Percentiles rank a stretch among this genome's conserved stretches.
Evolutionary conservation across 2,888 invertebrate species (phyloP).

Genomic region (Cloeon dipterum): DNA sequence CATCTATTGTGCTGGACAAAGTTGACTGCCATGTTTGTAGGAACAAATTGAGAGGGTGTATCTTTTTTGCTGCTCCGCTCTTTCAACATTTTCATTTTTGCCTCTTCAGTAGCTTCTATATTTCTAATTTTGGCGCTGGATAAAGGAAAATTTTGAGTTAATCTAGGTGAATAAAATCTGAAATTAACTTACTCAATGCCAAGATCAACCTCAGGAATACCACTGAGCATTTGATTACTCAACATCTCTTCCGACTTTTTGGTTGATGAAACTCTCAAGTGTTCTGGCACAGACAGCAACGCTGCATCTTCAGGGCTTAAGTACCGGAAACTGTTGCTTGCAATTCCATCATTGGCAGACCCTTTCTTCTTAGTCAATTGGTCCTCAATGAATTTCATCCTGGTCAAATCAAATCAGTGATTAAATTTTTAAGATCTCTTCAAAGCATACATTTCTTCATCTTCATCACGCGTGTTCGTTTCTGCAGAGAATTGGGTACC

Average conservation of each 20-base stretch:
- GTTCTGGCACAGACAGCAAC: constrained; percentile 68
- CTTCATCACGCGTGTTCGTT: constrained; percentile 93
- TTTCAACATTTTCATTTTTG: constrained; percentile 75
- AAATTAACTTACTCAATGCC: constrained; percentile 60
- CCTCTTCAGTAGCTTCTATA: constrained; percentile 97
- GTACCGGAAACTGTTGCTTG: constrained; percentile 29
- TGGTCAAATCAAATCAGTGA: constrained; percentile 14
- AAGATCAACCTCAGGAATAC: constrained; percentile 96
- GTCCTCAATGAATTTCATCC: constrained; percentile 65
- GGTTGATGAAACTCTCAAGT: constrained; percentile 62
- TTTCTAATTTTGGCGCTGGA: constrained; percentile 82
- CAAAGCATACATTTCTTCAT: constrained; percentile 83
- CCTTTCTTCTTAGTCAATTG: constrained; percentile 72
- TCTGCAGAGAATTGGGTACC: constrained; percentile 96
- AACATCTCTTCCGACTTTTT: constrained; percentile 95
- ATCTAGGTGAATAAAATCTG: constrained; percentile 6
- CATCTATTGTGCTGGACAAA: constrained; percentile 94
- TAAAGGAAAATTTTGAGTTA: constrained; percentile 8
- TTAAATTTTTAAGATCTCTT: neutral
- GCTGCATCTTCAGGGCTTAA: constrained; percentile 79
- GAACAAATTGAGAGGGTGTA: constrained; percentile 85
- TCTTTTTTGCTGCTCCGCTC: constrained; percentile 82
- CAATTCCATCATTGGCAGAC: constrained; percentile 17
- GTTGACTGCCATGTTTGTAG: constrained; percentile 95
- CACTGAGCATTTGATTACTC: constrained; percentile 98